Evolutionary conservation across 2,797 vertebrate species (phyloP).

Genomic region (Danio kyathit): DNA sequence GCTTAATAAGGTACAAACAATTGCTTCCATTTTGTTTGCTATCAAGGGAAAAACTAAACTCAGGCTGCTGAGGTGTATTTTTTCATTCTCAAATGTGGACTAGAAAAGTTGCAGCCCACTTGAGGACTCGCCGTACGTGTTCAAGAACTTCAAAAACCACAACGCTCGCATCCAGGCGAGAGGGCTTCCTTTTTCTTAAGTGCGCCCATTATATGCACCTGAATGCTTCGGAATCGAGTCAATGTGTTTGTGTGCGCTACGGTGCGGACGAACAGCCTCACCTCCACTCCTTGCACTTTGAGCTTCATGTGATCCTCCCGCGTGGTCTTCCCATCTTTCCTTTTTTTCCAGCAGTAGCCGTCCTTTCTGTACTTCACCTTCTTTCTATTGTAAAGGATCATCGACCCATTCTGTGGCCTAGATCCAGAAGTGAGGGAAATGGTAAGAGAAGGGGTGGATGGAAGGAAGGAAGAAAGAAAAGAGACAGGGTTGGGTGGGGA

Average conservation of each 20-base stretch:
- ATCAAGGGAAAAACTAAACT: constrained; percentile 84
- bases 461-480: constrained; percentile 30
- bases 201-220: not conserved
- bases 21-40: constrained; percentile 82
- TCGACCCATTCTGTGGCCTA: constrained; percentile 99
- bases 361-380: constrained; percentile 99
- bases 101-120: constrained; percentile 71
- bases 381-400: constrained; percentile 99
- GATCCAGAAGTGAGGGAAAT: constrained; percentile 63
- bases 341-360: constrained; percentile 99
- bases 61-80: constrained; percentile 75
- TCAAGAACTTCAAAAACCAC: constrained; percentile 7
- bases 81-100: constrained; percentile 72
- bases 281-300: constrained; percentile 95
- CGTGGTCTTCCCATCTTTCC: constrained; percentile 99
- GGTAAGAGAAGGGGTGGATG: constrained; percentile 53
- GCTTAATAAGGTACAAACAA: constrained; percentile 89
- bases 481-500: constrained; percentile 6
- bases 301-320: constrained; percentile 99
- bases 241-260: not conserved
- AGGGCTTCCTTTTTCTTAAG: constrained; percentile 14
- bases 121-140: constrained; percentile 1
- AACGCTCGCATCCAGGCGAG: not conserved
- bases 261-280: constrained; percentile 64
- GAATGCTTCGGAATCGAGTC: not conserved